These are phyloP conservation scores for Prunella fulvescens DNA, from an alignment of 2,113 vertebrate species.

Conservation along the genomic window DNA sequence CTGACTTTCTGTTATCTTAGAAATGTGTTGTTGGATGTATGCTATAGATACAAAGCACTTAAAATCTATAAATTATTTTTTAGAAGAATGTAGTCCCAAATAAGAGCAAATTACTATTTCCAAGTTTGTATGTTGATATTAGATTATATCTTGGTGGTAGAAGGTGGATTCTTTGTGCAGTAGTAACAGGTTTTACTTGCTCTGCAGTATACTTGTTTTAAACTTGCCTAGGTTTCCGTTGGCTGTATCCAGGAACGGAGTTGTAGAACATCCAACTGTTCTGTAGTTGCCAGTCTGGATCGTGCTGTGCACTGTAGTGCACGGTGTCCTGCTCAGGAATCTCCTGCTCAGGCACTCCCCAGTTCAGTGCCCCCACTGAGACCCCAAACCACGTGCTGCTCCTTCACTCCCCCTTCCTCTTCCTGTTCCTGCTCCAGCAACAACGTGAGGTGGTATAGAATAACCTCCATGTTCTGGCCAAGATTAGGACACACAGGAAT, in stretches of 20 bases:
- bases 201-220: neutral
- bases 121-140: neutral
- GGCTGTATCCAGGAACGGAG: too few species aligned
- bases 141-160: neutral
- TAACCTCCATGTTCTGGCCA: neutral
- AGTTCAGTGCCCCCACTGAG: neutral
- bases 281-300: neutral
- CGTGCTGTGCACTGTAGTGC: neutral
- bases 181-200: neutral
- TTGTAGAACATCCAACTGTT: neutral
- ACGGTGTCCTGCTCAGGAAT: neutral
- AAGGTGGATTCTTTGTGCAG: neutral
- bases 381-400: neutral
- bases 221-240: neutral
- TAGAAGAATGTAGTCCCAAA: neutral
- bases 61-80: neutral
- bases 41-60: neutral
- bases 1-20: neutral
- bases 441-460: rapidly evolving
- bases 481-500: neutral
- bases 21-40: neutral
- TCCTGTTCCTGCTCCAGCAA: neutral
- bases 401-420: rapidly evolving
- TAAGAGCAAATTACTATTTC: neutral
- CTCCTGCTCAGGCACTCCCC: neutral